Evolutionary conservation across 2,888 invertebrate species (phyloP).

Genomic region (Aphrophora alni): DNA sequence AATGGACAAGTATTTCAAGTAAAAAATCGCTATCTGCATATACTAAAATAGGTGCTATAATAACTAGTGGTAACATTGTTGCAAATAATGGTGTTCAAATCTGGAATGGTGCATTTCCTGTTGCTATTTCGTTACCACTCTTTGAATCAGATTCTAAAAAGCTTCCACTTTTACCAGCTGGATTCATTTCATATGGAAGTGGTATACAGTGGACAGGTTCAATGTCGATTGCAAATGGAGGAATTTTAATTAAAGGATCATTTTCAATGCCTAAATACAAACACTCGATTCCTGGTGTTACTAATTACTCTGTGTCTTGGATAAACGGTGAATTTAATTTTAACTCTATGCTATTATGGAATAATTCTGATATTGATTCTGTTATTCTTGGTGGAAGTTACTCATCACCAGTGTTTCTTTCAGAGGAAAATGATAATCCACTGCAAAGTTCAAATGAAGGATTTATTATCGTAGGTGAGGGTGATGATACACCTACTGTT

Average conservation of each 20-base stretch:
- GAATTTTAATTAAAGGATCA: constrained; percentile 23
- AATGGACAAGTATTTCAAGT: constrained; percentile 31
- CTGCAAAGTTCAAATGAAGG: neutral
- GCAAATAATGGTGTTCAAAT: constrained; percentile 19
- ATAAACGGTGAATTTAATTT: constrained; percentile 28
- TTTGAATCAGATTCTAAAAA: neutral
- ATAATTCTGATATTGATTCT: neutral
- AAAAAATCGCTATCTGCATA: neutral
- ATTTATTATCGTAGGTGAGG: neutral
- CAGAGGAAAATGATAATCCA: neutral
- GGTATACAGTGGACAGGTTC: constrained; percentile 32
- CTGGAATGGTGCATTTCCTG: constrained; percentile 38
- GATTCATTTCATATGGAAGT: neutral
- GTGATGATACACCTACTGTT: neutral
- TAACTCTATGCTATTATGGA: neutral
- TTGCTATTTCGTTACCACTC: constrained; percentile 21
- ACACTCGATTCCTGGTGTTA: constrained; percentile 14
- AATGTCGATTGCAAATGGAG: neutral
- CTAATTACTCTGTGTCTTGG: constrained; percentile 21
- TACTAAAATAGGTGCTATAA: constrained; percentile 21
- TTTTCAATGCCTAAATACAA: constrained; percentile 24
- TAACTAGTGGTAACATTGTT: constrained; percentile 31
- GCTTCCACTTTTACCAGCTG: neutral
- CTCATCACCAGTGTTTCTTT: constrained; percentile 33
- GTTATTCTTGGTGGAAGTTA: constrained; percentile 27